Conservation (phyloP, 2,113 vertebrate genomes). For the Calcarius ornatus region DNA sequence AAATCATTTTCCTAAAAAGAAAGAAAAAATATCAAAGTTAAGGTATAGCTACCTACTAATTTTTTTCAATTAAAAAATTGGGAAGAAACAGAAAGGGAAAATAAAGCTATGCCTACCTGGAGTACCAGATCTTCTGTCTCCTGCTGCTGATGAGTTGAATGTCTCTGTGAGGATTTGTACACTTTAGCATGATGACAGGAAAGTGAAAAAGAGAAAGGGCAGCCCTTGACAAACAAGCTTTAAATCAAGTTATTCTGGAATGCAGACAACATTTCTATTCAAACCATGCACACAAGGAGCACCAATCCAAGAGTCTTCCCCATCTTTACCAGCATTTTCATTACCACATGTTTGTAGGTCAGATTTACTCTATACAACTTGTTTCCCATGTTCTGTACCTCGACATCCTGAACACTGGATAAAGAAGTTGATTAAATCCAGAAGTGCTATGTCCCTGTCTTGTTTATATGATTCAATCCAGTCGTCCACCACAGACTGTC, state of each 20-base stretch:
- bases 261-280: neutral
- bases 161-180: neutral
- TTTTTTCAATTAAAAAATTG: neutral
- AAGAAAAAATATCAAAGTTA: neutral
- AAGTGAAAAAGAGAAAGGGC: neutral
- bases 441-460: constrained; percentile 95
- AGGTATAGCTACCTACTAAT: neutral
- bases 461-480: constrained; percentile 99
- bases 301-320: neutral
- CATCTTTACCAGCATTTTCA: neutral
- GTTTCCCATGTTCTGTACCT: constrained; percentile 80
- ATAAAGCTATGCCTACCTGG: constrained; percentile 2
- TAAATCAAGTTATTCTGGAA: neutral
- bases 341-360: neutral
- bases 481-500: constrained; percentile 95
- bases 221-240: constrained; percentile 9
- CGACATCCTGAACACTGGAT: constrained; percentile 99
- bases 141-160: neutral
- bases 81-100: neutral
- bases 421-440: constrained; percentile 99
- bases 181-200: neutral
- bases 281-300: neutral
- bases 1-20: neutral
- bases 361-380: constrained; percentile 52
- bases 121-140: neutral